A percentile compares a stretch with the other conserved stretches of the same genome.
Conservation (phyloP, 2,888 invertebrate species). For the Anoplius nigerrimus region DNA sequence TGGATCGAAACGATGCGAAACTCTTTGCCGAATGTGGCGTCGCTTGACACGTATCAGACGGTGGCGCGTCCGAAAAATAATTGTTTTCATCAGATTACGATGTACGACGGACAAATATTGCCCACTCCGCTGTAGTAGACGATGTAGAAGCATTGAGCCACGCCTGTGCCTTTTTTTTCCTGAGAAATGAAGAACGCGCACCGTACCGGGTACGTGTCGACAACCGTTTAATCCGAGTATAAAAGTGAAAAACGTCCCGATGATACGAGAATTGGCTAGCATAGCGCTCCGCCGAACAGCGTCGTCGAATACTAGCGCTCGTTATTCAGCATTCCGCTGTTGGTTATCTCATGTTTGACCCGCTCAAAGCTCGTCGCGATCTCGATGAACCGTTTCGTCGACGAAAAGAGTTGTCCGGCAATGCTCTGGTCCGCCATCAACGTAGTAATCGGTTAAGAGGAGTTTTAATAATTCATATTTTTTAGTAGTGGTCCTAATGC, state of each 20-base stretch:
- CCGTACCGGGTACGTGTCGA: background rate
- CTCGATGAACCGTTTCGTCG: conserved; percentile 37
- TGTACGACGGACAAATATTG: background rate
- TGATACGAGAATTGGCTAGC: background rate
- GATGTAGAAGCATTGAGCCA: background rate
- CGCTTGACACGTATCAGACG: too few species aligned
- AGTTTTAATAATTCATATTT: conserved; percentile 10
- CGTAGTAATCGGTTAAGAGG: conserved; percentile 9
- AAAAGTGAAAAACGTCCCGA: conserved; percentile 57
- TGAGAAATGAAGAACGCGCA: too few species aligned
- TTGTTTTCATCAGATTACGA: too few species aligned
- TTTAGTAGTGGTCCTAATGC: conserved; percentile 36
- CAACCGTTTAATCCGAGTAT: conserved; percentile 43
- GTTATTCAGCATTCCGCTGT: background rate
- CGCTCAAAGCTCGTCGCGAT: conserved; percentile 12
- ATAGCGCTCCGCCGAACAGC: too few species aligned
- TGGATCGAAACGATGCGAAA: too few species aligned
- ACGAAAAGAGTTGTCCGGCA: conserved; percentile 1
- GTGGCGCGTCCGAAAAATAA: too few species aligned
- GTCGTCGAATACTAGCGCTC: background rate
- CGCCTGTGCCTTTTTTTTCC: too few species aligned
- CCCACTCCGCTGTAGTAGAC: background rate
- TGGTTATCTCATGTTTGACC: background rate
- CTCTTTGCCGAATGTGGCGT: too few species aligned
- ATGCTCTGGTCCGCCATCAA: background rate